A percentile compares a stretch with the other conserved stretches of the same genome.
phyloP scores from a whole-genome alignment of 2,113 vertebrate species.

The Sceloporus tristichus region DNA sequence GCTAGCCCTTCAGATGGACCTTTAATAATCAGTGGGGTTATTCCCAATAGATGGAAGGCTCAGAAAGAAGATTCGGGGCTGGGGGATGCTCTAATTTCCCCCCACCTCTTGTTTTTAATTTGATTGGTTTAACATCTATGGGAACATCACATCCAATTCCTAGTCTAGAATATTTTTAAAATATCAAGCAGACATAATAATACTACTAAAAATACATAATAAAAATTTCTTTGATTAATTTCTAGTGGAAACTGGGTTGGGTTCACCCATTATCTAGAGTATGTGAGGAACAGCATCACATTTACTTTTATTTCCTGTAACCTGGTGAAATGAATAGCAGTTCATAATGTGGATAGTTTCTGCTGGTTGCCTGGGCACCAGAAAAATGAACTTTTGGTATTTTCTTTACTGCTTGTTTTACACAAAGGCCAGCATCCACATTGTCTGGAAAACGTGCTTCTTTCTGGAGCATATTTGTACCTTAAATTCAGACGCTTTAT shows the following conservation, averaged over 20 bases:
- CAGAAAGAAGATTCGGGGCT: too few relatives aligned
- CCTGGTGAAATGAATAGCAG: background rate
- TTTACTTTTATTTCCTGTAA: background rate
- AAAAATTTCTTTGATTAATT: background rate
- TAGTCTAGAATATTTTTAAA: background rate
- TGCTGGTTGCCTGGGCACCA: background rate
- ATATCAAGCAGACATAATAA: background rate
- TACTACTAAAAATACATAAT: too few relatives aligned
- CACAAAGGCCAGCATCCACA: background rate
- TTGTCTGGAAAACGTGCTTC: background rate
- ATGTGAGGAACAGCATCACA: background rate
- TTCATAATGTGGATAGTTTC: background rate
- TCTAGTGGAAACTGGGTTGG: background rate
- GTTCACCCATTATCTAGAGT: too few relatives aligned
- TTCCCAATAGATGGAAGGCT: too few relatives aligned
- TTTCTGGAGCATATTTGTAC: background rate
- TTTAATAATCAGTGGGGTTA: too few relatives aligned
- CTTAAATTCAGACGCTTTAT: background rate
- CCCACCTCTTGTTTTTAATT: too few relatives aligned
- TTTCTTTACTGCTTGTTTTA: constrained; percentile 2
- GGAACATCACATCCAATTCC: too few relatives aligned
- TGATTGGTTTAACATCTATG: too few relatives aligned
- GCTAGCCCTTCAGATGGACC: too few relatives aligned
- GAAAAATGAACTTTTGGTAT: background rate
- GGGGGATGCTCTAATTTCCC: too few relatives aligned